These are phyloP conservation scores for Condylura cristata DNA, from an alignment of 2,113 vertebrate species.

Conservation along the genomic window DNA sequence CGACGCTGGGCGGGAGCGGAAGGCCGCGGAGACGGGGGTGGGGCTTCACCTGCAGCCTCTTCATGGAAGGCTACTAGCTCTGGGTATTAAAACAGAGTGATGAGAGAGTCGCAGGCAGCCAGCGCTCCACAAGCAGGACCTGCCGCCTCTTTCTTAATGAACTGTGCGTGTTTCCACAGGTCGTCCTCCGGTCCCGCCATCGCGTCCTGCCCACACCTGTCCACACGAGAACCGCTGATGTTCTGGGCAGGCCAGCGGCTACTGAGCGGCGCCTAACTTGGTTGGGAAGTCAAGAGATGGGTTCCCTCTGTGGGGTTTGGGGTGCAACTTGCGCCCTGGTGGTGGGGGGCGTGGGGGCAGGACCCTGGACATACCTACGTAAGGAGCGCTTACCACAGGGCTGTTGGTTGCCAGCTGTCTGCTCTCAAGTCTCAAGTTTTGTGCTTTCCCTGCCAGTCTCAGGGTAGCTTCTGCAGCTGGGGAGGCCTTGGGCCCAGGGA, in stretches of 20 bases:
- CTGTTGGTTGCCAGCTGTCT: not conserved
- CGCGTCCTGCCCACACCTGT: not conserved
- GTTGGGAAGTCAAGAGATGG: not conserved
- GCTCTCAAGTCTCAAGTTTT: constrained; percentile 9
- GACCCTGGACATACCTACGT: constrained; percentile 36
- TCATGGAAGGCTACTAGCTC: constrained; percentile 51
- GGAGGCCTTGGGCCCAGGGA: not conserved
- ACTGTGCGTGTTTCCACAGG: not conserved
- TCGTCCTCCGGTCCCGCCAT: not conserved
- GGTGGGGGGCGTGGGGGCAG: not conserved
- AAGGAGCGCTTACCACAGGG: constrained; percentile 68
- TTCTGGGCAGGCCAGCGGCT: not conserved
- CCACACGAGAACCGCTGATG: not conserved
- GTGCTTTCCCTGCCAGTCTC: not conserved
- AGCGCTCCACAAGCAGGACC: not conserved
- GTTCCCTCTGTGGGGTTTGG: not conserved
- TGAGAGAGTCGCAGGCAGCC: constrained; percentile 72
- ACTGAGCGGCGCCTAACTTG: rapidly evolving
- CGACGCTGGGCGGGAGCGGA: not conserved
- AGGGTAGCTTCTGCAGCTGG: not conserved
- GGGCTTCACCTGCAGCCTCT: constrained; percentile 69
- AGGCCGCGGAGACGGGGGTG: constrained; percentile 50
- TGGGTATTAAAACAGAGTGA: constrained; percentile 67
- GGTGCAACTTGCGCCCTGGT: not conserved
- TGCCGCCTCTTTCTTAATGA: not conserved